A percentile compares a stretch with the other conserved stretches of the same genome.
Evolutionary conservation across 2,113 vertebrate genomes (phyloP).

Genomic region (Melanostigma gelatinosum): DNA sequence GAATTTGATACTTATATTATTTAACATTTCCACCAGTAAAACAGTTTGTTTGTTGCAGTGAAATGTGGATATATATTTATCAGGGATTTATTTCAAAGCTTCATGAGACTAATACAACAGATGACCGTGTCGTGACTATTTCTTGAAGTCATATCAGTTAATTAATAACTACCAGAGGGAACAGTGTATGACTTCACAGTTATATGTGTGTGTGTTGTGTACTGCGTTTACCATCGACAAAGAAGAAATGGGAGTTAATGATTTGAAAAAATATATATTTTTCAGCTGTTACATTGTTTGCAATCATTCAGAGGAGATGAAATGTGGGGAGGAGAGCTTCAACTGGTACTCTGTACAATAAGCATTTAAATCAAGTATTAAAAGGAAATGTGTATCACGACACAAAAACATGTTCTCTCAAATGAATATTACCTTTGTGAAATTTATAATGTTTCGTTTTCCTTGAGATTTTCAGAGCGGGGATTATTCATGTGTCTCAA

Average conservation of each 20-base stretch:
- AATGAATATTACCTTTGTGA: not conserved
- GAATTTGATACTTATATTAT: constrained; percentile 9
- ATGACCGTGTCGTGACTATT: not conserved
- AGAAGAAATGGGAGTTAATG: not conserved
- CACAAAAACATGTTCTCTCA: not conserved
- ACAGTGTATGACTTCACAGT: not conserved
- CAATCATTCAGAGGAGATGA: not conserved
- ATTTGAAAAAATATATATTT: not conserved
- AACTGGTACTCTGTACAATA: not conserved
- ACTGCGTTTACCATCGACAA: not conserved
- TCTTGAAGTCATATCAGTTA: not conserved
- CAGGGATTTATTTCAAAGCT: not conserved
- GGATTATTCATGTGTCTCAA: not conserved
- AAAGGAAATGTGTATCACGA: not conserved
- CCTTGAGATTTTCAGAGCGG: not conserved
- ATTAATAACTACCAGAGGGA: constrained; percentile 14
- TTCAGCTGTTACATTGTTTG: not conserved
- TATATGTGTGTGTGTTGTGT: too few relatives aligned
- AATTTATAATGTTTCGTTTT: not conserved
- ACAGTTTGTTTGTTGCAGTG: not conserved
- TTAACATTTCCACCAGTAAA: not conserved
- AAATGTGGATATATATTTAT: not conserved
- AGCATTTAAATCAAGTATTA: not conserved
- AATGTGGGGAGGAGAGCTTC: not conserved
- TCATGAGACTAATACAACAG: not conserved